Conservation (phyloP, 2,797 vertebrate genomes). For the Anas bahamensis region DNA sequence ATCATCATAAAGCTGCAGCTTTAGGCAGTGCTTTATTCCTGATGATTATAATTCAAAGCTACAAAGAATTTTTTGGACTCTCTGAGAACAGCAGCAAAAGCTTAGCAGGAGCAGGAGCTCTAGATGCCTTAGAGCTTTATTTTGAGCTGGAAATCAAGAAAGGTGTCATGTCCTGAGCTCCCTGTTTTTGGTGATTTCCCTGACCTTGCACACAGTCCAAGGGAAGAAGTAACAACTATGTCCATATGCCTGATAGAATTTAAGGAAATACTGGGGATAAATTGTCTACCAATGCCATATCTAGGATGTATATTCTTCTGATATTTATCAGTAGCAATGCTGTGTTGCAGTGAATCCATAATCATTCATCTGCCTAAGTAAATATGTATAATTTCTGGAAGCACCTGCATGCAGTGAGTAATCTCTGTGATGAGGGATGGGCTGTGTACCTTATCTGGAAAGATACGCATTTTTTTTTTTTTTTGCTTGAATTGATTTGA, state of each 20-base stretch:
- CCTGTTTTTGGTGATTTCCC: background rate
- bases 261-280: background rate
- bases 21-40: constrained; percentile 14
- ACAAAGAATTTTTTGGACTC: background rate
- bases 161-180: background rate
- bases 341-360: background rate
- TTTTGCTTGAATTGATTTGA: background rate
- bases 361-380: background rate
- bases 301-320: background rate
- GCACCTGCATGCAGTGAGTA: background rate
- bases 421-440: background rate
- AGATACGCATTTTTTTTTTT: background rate
- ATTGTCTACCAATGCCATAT: background rate
- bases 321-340: background rate
- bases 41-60: constrained; percentile 23
- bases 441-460: background rate
- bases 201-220: background rate
- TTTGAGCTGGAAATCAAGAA: background rate
- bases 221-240: background rate
- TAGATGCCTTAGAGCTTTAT: background rate
- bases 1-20: constrained; percentile 3
- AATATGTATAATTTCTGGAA: background rate
- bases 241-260: background rate
- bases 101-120: background rate
- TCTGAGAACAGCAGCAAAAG: background rate